phyloP scores from a whole-genome alignment of 2,113 vertebrate genomes.

The Pelecanus crispus region DNA sequence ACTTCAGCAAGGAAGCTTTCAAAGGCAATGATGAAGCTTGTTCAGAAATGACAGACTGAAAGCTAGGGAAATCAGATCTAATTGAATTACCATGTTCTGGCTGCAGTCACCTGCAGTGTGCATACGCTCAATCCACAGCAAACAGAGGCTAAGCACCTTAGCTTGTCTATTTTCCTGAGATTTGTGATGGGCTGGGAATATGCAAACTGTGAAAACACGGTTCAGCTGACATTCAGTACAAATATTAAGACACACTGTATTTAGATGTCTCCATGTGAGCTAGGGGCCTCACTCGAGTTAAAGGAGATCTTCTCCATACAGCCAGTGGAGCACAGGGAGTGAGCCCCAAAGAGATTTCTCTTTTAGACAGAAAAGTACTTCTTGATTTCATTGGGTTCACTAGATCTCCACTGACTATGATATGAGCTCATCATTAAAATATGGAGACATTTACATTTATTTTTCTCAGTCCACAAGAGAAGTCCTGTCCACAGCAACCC shows the following conservation, averaged over 20 bases:
- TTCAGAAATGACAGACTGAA: neutral
- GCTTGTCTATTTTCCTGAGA: neutral
- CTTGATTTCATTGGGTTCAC: neutral
- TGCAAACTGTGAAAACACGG: neutral
- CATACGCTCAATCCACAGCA: neutral
- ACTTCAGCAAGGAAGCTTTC: neutral
- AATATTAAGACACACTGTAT: neutral
- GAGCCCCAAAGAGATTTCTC: neutral
- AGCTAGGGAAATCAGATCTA: neutral
- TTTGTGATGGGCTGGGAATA: neutral
- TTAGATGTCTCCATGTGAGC: neutral
- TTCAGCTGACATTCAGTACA: neutral
- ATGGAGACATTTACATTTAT: neutral
- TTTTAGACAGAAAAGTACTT: neutral
- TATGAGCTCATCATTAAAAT: neutral
- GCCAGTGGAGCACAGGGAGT: neutral
- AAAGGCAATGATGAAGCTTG: neutral
- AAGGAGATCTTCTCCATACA: neutral
- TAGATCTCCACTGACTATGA: neutral
- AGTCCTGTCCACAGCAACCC: neutral
- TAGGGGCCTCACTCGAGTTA: neutral
- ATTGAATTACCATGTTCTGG: neutral
- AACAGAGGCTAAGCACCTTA: neutral
- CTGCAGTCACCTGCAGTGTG: neutral
- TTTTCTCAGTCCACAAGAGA: neutral